Conservation (phyloP, 37 sponge, comb jelly and placozoan genomes). For the Beroe forskalii region DNA sequence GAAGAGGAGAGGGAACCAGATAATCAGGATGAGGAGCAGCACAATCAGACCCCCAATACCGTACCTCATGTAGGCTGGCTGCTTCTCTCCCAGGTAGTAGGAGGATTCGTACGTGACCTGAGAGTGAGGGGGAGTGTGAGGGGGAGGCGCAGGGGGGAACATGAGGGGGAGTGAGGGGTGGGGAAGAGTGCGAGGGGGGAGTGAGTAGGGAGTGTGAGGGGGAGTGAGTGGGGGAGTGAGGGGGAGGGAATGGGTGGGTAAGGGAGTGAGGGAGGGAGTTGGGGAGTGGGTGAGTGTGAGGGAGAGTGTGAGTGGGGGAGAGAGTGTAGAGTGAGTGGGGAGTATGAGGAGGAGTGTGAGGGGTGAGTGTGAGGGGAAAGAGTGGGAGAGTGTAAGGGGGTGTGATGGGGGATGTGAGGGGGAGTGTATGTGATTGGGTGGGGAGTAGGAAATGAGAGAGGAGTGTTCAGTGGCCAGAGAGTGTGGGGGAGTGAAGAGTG, state of each 20-base stretch:
- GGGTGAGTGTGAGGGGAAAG: too few species aligned
- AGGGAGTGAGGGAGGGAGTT: too few species aligned
- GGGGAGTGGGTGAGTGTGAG: not conserved
- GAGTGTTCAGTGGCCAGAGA: too few species aligned
- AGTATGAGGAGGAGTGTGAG: not conserved
- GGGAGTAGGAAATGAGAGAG: too few species aligned
- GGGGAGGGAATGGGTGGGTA: too few species aligned
- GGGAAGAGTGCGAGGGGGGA: not conserved
- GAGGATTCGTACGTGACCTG: constrained; percentile 50
- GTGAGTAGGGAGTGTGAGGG: not conserved
- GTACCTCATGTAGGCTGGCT: constrained; percentile 65
- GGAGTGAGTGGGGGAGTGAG: too few species aligned
- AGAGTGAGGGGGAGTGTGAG: not conserved
- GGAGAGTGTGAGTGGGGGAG: not conserved
- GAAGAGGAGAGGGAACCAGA: constrained; percentile 64
- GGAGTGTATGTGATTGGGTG: too few species aligned
- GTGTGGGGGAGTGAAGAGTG: too few species aligned
- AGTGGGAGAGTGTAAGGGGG: too few species aligned
- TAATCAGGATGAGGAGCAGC: constrained; percentile 63
- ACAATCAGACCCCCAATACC: constrained; percentile 40
- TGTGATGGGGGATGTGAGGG: too few species aligned
- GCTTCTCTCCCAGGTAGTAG: constrained; percentile 60
- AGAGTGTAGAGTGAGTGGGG: not conserved
- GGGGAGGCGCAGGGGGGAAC: not conserved
- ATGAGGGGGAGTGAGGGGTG: too few species aligned